Evolutionary conservation across 92 coral and sea anemone genomes (phyloP), one percentile per base, ranked within the genome.

Genomic region (Virgularia gustaviana): DNA sequence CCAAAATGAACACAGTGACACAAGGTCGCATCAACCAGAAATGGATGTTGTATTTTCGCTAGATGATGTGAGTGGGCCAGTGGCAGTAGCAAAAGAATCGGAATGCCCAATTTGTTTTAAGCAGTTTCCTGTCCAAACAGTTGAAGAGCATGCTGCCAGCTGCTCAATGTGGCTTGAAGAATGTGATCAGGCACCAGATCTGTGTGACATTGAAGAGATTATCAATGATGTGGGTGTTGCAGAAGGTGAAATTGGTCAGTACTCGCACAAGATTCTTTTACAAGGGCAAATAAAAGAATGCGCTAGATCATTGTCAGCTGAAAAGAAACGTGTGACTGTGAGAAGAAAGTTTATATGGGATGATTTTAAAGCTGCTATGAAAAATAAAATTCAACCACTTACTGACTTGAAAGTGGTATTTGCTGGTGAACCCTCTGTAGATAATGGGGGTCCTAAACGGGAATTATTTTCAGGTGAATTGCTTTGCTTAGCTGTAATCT

Each of bases 91-190:
- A 38, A 41, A 20, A 34, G 71, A 63, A 13, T 63, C 52, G 1
- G 59, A 74, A 33, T 74, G 79, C 71, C 79, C 79, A 38, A 74
- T 74, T 27, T 74, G 79, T 60, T 74, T 35, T 9, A 0, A 19
- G 34, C 71, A 31, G 61, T 74, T 74, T 18, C 30, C 45, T 20
- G 33, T 73, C 22, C 49, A 39, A 2, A 35, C 27, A 30, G 79
- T 87, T 20, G 83, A 87, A 80, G 81, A 83, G 37, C 91, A 87
- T 87, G 88, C 85, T 41, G 82, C 63, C 67, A 83, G 53, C 62
- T 87, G 85, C 67, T 87, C 88, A 35, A 36, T 64, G 44, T 86
- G 90, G 88, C 80, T 83, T 31, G 45, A 74, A 12, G 65, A 71
- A 36, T 52, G 35, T 5, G 78, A 72, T 20, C 55, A 72, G 41